These are phyloP conservation scores for Aphodius sticticus DNA, from an alignment of 2,888 invertebrate genomes.

Conservation along the genomic window DNA sequence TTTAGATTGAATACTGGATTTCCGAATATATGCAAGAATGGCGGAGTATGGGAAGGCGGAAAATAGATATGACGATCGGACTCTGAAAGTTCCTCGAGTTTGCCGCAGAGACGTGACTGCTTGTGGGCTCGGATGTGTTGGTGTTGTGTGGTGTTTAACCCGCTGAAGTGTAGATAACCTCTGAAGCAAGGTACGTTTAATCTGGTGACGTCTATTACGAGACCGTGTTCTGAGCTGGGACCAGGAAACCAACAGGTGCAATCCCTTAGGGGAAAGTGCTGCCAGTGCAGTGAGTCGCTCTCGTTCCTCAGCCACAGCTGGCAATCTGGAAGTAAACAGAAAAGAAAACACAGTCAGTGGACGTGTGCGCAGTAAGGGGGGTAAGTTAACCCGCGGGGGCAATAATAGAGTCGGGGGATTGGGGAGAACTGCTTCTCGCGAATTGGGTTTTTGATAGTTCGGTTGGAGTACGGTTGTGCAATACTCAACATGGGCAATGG, in stretches of 20 bases:
- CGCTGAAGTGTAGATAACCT: constrained; percentile 68
- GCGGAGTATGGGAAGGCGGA: constrained; percentile 60
- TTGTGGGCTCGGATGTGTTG: constrained; percentile 53
- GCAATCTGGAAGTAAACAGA: constrained; percentile 66
- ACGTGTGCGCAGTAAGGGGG: background rate
- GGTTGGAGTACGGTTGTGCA: background rate
- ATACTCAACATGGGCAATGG: background rate
- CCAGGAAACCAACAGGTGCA: constrained; percentile 67
- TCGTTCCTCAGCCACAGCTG: constrained; percentile 63
- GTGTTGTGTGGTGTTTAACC: constrained; percentile 52
- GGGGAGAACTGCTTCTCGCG: background rate
- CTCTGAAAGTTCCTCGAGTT: constrained; percentile 71
- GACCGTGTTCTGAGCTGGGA: constrained; percentile 61
- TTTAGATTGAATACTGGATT: constrained; percentile 72
- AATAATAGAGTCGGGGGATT: background rate
- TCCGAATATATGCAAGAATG: constrained; percentile 67
- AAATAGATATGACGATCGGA: constrained; percentile 70
- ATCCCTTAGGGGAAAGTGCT: constrained; percentile 64
- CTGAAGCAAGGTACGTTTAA: constrained; percentile 74
- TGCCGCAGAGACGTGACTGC: constrained; percentile 68
- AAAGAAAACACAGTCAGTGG: background rate
- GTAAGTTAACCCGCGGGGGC: background rate
- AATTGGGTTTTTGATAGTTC: background rate
- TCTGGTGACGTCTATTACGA: constrained; percentile 71
- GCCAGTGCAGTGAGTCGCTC: constrained; percentile 63